Evolutionary conservation across 2,113 vertebrate species (phyloP).

Genomic region (Pelvicachromis taeniatus): DNA sequence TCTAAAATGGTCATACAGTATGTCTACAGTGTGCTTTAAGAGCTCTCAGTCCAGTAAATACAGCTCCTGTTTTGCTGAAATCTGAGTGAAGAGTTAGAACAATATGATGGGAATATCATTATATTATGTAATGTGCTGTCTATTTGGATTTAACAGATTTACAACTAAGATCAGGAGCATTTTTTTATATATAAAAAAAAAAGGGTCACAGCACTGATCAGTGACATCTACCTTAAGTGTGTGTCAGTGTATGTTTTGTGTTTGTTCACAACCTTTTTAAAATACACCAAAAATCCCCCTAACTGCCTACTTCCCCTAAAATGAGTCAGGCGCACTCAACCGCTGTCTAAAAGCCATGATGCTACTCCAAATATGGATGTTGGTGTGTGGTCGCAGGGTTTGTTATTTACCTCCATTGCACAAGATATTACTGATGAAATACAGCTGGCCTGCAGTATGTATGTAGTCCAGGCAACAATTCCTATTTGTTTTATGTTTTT

Average conservation of each 20-base stretch:
- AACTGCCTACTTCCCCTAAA: conserved; percentile 48
- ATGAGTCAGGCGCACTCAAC: conserved; percentile 55
- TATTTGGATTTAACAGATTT: neutral
- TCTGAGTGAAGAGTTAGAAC: neutral
- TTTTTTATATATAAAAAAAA: neutral
- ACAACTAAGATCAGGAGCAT: neutral
- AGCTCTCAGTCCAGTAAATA: neutral
- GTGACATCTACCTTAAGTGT: neutral
- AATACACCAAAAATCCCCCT: conserved; percentile 60
- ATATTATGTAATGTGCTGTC: neutral
- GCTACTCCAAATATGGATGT: conserved; percentile 7
- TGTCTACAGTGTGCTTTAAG: neutral
- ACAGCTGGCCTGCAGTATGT: neutral
- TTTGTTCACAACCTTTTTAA: conserved; percentile 17
- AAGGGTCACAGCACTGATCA: neutral
- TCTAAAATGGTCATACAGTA: neutral
- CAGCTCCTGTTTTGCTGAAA: neutral
- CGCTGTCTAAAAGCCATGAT: conserved; percentile 17
- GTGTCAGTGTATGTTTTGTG: neutral
- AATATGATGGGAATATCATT: neutral
- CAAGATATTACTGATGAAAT: neutral
- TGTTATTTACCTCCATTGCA: neutral
- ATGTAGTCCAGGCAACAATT: neutral
- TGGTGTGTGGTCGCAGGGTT: neutral
- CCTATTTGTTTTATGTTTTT: neutral